Evolutionary conservation across 2,113 vertebrate genomes (phyloP).

Genomic region (Melospiza melodia): DNA sequence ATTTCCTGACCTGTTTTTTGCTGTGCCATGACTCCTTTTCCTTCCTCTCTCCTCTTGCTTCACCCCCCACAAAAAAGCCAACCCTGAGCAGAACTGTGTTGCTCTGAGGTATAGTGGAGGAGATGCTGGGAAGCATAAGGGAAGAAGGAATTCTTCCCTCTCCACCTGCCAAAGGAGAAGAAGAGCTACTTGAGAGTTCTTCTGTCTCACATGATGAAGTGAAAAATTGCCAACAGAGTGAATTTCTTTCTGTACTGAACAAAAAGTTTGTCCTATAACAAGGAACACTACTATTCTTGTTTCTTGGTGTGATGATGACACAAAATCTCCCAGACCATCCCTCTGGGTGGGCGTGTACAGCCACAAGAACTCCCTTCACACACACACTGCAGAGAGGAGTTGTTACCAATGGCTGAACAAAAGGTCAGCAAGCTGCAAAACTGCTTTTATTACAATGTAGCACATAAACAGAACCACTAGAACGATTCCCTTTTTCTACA

Average conservation of each 20-base stretch:
- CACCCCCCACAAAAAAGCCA: not conserved
- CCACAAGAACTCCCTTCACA: not conserved
- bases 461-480: not conserved
- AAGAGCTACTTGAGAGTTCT: not conserved
- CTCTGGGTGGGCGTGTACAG: not conserved
- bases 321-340: not conserved
- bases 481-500: not conserved
- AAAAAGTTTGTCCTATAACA: not conserved
- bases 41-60: not conserved
- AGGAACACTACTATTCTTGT: not conserved
- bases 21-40: not conserved
- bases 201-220: not conserved
- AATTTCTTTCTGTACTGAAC: not conserved
- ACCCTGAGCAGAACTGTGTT: not conserved
- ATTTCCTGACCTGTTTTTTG: not conserved
- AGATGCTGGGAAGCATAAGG: not conserved
- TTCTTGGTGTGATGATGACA: not conserved
- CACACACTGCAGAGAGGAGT: not conserved
- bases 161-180: not conserved
- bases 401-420: not conserved
- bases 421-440: not conserved
- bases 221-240: not conserved
- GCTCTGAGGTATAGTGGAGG: not conserved
- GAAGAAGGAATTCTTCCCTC: not conserved
- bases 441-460: not conserved